Evolutionary conservation across 2,797 vertebrate species (phyloP).

Genomic region (Falco berigora): DNA sequence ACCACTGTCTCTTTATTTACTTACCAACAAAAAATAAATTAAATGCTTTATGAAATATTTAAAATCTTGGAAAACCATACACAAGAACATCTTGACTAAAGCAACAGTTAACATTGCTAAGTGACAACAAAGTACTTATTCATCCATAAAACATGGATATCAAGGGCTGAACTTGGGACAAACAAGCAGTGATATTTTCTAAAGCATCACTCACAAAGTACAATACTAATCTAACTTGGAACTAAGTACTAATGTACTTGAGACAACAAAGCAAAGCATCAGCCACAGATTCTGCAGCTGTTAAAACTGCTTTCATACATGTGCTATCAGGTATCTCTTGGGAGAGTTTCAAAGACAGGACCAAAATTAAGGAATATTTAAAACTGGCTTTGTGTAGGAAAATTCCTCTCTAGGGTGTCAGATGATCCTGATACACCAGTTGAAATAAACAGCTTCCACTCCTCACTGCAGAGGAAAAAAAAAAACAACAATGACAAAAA

Average conservation of each 20-base stretch:
- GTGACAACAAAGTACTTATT: background rate
- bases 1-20: background rate
- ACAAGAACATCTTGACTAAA: background rate
- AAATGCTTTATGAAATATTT: conserved; percentile 17
- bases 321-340: background rate
- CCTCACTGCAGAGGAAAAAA: background rate
- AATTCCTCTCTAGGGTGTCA: background rate
- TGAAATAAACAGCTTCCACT: background rate
- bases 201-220: background rate
- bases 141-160: background rate
- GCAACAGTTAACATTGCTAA: background rate
- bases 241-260: background rate
- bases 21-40: background rate
- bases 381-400: background rate
- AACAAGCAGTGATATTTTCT: background rate
- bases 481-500: background rate
- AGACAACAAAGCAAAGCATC: background rate
- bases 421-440: background rate
- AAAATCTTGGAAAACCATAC: background rate
- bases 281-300: background rate
- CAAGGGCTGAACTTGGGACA: background rate
- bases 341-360: background rate
- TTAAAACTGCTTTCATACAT: background rate
- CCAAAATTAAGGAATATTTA: background rate
- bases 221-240: background rate